Evolutionary conservation across 92 coral and sea anemone species (phyloP), one percentile per base, ranked within the genome.

Genomic region (Palythoa heliodiscus): DNA sequence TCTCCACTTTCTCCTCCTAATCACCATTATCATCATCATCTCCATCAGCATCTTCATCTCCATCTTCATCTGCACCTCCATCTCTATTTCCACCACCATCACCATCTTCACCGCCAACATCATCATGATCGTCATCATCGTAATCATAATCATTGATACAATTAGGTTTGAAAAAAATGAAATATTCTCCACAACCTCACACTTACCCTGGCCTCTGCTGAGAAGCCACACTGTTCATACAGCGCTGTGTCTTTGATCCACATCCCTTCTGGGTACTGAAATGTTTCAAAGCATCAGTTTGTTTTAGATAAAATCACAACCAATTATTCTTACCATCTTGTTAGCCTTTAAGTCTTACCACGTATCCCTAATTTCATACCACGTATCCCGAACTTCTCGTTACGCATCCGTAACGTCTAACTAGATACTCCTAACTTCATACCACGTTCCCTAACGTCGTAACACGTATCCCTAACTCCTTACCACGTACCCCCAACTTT

Each of bases 221-320:
- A 63, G 70, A 82, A 82, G 19, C 73, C 81, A 48, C 82, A 76
- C 57, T 39, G 35, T 24, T 87, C 90, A 47, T 57, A 70, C 20
- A 75, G 39, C 8, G 90, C 75, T 12, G 83, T 76, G 17, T 92
- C 93, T 60, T 91, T 94, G 29, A 75, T 86, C 93, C 95, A 93
- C 75, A 93, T 89, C 9, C 97, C 97, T 78, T 91, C 95, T 11
- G 97, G 97, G 70, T 91, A 92, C 97, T 93, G 70, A 67, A 82
- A 71, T 58, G 19, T 3, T 67, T 5, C 1, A 60, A 17, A 2
- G 67, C 67, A 60, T 20, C 67, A 60, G 22, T 15, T 15, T 17
- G 67, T 60, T 60, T 60, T 60, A 60, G 22, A 60, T 60, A 15
- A 15, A 4, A 7, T 43, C 8, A 7, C 48, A 43, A 4, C 48